Percentiles rank a stretch among this genome's conserved stretches.
Evolutionary conservation across 1,140 invertebrate species (phyloP).

Genomic region (Dreissena polymorpha): DNA sequence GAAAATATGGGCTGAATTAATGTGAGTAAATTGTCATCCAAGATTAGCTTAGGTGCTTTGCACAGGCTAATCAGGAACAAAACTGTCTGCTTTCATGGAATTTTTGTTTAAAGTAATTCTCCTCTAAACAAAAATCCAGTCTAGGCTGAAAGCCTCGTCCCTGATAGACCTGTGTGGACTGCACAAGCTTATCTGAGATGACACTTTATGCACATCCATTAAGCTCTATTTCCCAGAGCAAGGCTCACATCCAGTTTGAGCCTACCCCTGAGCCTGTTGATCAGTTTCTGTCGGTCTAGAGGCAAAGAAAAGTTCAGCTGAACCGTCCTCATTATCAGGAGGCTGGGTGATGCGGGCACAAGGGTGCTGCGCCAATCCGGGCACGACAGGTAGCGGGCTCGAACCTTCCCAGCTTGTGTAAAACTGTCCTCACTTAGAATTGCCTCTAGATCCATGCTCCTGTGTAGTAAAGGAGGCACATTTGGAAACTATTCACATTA

Average conservation of each 20-base stretch:
- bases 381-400: constrained; percentile 66
- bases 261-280: constrained; percentile 66
- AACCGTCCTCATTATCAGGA: constrained; percentile 1
- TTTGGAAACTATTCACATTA: background rate
- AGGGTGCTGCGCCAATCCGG: constrained; percentile 62
- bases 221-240: too few relatives aligned
- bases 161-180: too few relatives aligned
- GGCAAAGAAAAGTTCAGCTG: constrained; percentile 56
- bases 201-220: too few relatives aligned
- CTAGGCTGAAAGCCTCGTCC: too few relatives aligned
- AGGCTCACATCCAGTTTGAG: background rate
- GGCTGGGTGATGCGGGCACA: too few relatives aligned
- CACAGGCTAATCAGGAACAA: too few relatives aligned
- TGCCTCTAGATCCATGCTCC: constrained; percentile 74
- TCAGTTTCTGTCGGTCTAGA: constrained; percentile 65
- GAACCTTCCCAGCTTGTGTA: constrained; percentile 60
- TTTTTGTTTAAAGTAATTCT: too few relatives aligned
- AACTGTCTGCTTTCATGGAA: too few relatives aligned
- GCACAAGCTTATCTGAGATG: too few relatives aligned
- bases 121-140: too few relatives aligned
- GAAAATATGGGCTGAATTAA: constrained; percentile 3
- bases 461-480: constrained; percentile 37
- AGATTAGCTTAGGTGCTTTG: too few relatives aligned
- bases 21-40: too few relatives aligned
- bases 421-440: constrained; percentile 73